phyloP scores from a whole-genome alignment of 2,113 vertebrate genomes.

The Labeo rohita region DNA sequence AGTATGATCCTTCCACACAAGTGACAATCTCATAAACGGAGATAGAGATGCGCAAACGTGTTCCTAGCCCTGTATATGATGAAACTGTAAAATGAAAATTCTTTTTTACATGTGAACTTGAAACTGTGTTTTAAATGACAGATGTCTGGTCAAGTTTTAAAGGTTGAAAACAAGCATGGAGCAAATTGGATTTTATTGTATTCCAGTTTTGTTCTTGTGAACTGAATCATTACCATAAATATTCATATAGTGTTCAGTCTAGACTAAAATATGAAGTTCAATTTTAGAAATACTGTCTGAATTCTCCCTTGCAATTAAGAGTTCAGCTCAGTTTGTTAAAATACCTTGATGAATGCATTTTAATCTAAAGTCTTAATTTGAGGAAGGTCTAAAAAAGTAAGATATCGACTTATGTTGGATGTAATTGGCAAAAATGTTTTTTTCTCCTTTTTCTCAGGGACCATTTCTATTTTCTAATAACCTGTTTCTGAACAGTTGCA shows the following conservation, averaged over 20 bases:
- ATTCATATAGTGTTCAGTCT: not conserved
- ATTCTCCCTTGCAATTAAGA: not conserved
- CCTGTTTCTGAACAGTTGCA: not conserved
- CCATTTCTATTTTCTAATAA: not conserved
- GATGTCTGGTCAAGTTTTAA: not conserved
- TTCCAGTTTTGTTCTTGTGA: not conserved
- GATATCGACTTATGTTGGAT: not conserved
- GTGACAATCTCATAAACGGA: slow-evolving; percentile 18
- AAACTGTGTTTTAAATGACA: not conserved
- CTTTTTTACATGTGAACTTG: not conserved
- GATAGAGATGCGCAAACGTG: not conserved
- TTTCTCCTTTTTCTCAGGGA: slow-evolving; percentile 34
- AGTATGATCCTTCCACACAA: not conserved
- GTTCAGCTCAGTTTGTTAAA: not conserved
- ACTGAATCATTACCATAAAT: not conserved
- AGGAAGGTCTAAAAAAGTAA: not conserved
- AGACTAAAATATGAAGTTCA: slow-evolving; percentile 5
- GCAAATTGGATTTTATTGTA: not conserved
- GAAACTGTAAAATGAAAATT: not conserved
- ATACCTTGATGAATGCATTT: not conserved
- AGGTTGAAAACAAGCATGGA: not conserved
- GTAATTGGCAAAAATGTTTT: not conserved
- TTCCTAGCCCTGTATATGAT: not conserved
- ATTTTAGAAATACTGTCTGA: not conserved
- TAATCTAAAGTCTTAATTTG: not conserved